Base-by-base conservation (phyloP, 2,888 invertebrate species). In the Clanis bilineata region DNA sequence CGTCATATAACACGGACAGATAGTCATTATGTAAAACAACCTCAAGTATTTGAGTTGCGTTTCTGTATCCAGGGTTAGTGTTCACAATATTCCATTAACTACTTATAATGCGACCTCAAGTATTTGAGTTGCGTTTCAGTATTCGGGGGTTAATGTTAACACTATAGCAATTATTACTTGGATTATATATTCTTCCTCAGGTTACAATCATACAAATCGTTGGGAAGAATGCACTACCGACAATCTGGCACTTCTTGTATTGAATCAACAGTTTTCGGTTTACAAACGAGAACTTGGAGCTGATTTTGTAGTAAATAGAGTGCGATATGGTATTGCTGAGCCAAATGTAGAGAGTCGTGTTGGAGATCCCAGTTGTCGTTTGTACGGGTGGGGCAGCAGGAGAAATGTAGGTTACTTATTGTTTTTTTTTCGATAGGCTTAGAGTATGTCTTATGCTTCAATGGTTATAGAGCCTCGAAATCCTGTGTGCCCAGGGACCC, bases 311-410 rank as follows among this genome's bases (percentile, higher is more conserved):
- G 23, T 89, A 0, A 90, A 88, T 58, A 73, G 89, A 38, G 59
- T 86, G 7, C 86, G 90, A 0, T 91, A 91, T 58, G 90, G 87
- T 1, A 22, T 71, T 0, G 12, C 68, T 0, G n/a, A 56, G 9
- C 62, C 67, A 0, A 59, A 57, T 9, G 62, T 67, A 3, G 62
- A 72, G 0, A 44, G 15, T 21, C 58, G 73, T 7, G 59, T 60
- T 28, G 23, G 51, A 3, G 78, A 79, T 58, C 60, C 59, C 1
- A 41, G 65, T 7, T 91, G 91, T 62, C 64, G 60, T 5, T 86
- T 76, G 64, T 88, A 68, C 57, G 90, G 90, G 10, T 90, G 86
- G 85, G 90, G 89, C 3, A 90, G 90, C 58, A 79, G 89, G 61
- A 76, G 89, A 55, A 90, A 90, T 71, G 90, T 90, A 69, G 79